Evolutionary conservation across 2,113 vertebrate species (phyloP), one percentile per base, ranked within the genome.

Genomic region (Sturnus vulgaris): DNA sequence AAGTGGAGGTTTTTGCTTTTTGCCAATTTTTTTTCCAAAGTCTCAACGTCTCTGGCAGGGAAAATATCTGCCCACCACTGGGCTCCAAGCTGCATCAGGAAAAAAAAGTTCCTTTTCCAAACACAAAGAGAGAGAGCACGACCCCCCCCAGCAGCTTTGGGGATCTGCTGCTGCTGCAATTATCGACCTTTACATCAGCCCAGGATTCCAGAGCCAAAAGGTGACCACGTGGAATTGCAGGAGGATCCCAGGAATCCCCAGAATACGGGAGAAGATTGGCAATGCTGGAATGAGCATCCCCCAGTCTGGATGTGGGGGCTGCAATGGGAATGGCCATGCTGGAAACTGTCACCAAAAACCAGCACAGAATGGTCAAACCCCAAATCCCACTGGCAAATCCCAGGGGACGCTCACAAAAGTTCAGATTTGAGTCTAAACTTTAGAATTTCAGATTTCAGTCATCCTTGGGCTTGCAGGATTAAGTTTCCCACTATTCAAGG

Each of bases 101-200:
- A 73, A 63, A 60, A 73, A 63, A 93, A 50, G 33, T 50, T 82
- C 44, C 57, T 71, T 81, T 79, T 46, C 22, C 46, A 42, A 75
- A 9, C 2, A 19, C 6, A 17, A 21, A 6, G 15, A 25, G 30
- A 52, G 40, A 49, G 44, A 24, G 11, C 12, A 8, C 0, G 1
- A 46, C 7, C 73, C 5, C 73, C 5, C 22, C 28, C 27, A 40
- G 23, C 13, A 47, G 22, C 33, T 90, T 23, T 27, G 40, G 60
- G 15, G 28, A 52, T 12, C 16, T 69, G 8, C 31, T 63, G 31
- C 85, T 72, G 78, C 25, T 82, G 82, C 1, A 5, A 3, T 33
- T 17, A 17, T 3, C 46, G 46, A 57, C 15, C 17, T 84, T 42
- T 11, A 19, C 35, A 11, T 16, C 12, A 21, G 30, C 24, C 35